A percentile compares a stretch with the other conserved stretches of the same genome.
These are phyloP conservation scores for Bombus haemorrhoidalis DNA, from an alignment of 1,140 invertebrate genomes.

Conservation along the genomic window DNA sequence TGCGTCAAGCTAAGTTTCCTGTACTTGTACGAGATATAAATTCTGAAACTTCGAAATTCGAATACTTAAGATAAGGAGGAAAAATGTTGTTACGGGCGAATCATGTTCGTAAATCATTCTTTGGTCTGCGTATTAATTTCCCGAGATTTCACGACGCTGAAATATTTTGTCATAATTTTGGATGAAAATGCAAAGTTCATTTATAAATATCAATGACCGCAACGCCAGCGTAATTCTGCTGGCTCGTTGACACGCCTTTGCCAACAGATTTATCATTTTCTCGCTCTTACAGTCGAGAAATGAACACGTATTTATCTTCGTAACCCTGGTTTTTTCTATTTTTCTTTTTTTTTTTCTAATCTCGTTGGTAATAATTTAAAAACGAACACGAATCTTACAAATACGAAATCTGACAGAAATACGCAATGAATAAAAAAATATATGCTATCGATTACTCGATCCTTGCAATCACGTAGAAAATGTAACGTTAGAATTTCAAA, in stretches of 20 bases:
- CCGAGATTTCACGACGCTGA: background rate
- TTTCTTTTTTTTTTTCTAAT: no score
- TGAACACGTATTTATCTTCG: background rate
- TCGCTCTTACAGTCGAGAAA: background rate
- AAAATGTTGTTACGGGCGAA: background rate
- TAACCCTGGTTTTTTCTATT: background rate
- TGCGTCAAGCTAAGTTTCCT: no score
- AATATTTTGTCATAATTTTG: background rate
- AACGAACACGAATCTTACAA: no score
- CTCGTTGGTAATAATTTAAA: no score
- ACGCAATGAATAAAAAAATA: no score
- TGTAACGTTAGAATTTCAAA: no score
- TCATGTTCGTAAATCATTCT: background rate
- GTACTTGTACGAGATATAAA: background rate
- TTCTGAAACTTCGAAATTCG: background rate
- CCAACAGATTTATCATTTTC: background rate
- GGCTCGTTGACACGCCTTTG: background rate
- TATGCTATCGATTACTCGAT: no score
- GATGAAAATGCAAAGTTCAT: background rate
- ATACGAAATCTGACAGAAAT: no score
- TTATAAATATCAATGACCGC: constrained; percentile 33
- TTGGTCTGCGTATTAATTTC: background rate
- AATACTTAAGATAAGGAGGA: background rate
- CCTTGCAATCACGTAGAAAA: background rate
- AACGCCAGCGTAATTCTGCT: background rate